Percentiles rank a stretch among this genome's conserved stretches.
Evolutionary conservation across 2,888 invertebrate genomes (phyloP).

Genomic region (Ametastegia equiseti): DNA sequence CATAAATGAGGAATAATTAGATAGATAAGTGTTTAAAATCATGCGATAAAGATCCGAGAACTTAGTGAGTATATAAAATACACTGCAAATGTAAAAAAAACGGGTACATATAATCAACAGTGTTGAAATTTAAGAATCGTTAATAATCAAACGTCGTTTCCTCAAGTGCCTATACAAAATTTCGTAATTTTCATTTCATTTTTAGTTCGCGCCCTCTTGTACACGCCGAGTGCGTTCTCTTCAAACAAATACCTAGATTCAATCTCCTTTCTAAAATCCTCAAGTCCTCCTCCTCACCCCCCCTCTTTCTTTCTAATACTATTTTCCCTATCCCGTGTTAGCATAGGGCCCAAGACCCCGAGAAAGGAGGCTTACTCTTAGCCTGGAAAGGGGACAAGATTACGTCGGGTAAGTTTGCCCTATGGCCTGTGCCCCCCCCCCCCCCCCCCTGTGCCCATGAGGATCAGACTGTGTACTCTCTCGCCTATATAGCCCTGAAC

Average conservation of each 20-base stretch:
- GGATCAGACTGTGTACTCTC: constrained; percentile 22
- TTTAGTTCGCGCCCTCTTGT: background rate
- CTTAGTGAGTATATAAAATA: background rate
- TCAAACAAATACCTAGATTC: background rate
- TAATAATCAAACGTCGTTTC: no score
- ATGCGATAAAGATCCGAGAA: background rate
- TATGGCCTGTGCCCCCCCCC: background rate
- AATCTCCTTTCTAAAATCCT: background rate
- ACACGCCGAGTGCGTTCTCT: background rate
- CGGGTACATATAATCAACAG: background rate
- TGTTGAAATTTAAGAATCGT: background rate
- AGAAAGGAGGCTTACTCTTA: background rate
- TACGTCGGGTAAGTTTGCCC: constrained; percentile 20
- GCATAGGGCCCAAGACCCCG: constrained; percentile 56
- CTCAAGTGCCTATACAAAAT: background rate
- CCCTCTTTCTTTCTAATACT: background rate
- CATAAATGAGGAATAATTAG: background rate
- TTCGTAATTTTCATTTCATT: background rate
- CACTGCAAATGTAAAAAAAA: background rate
- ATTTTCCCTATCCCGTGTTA: constrained; percentile 52
- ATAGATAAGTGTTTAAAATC: background rate
- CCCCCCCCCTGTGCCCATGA: background rate
- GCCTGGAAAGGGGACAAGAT: constrained; percentile 16
- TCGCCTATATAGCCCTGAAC: constrained; percentile 40
- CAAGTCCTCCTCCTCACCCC: background rate